Percentiles rank a stretch among this genome's conserved stretches.
Conservation (phyloP, 2,797 vertebrate genomes). For the Halcyon leucocephala region DNA sequence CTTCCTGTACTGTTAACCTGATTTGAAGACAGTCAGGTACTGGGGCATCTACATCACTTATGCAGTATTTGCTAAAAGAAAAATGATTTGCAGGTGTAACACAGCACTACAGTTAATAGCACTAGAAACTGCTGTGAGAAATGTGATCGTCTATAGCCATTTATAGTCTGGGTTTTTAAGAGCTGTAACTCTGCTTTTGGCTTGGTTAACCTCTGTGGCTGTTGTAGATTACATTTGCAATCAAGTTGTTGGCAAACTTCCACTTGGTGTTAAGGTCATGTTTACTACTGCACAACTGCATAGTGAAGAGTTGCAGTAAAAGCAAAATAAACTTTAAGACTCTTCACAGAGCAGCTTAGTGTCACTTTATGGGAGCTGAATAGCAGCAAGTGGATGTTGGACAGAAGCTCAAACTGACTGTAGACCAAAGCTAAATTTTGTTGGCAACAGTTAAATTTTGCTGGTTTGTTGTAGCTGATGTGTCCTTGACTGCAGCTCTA, state of each 20-base stretch:
- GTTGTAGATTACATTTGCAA: constrained; percentile 30
- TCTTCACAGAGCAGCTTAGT: not conserved
- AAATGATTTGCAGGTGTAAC: constrained; percentile 12
- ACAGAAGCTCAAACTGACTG: not conserved
- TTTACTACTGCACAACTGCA: constrained; percentile 46
- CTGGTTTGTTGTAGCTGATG: constrained; percentile 1
- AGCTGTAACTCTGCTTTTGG: constrained; percentile 43
- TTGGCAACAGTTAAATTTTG: constrained; percentile 42
- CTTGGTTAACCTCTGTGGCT: constrained; percentile 23
- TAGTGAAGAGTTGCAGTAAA: not conserved
- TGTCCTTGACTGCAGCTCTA: constrained; percentile 14
- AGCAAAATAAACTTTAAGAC: constrained; percentile 50
- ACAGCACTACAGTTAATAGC: not conserved
- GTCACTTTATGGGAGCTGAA: not conserved
- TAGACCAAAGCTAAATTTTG: not conserved
- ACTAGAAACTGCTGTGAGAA: not conserved
- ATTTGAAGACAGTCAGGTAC: not conserved
- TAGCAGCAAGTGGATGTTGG: not conserved
- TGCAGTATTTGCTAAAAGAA: not conserved
- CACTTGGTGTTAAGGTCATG: constrained; percentile 29
- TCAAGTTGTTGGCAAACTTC: constrained; percentile 44
- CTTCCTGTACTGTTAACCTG: not conserved
- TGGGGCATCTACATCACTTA: not conserved
- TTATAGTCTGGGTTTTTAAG: constrained; percentile 57
- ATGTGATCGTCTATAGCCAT: constrained; percentile 24